Percentiles rank a stretch among this genome's conserved stretches.
These are phyloP conservation scores for Eupsittula cactorum DNA, from an alignment of 2,113 vertebrate genomes.

Conservation along the genomic window DNA sequence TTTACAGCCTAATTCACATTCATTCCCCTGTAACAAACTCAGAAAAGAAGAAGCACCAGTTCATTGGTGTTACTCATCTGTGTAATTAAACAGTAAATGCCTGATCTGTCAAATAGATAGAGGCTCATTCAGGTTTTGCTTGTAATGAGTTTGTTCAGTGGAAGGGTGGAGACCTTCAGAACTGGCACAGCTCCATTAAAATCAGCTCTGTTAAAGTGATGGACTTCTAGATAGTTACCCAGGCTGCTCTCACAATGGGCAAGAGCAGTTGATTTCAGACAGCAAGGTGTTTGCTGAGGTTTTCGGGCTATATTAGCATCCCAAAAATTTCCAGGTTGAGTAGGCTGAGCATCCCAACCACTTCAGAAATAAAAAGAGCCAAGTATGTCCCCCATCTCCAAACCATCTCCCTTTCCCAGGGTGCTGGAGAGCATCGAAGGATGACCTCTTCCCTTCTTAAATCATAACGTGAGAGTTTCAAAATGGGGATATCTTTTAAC, in stretches of 20 bases:
- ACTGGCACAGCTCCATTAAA: not conserved
- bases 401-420: not conserved
- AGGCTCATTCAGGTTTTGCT: slow-evolving; percentile 8
- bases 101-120: not conserved
- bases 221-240: not conserved
- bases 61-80: slow-evolving; percentile 53
- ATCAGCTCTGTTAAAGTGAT: not conserved
- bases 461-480: not conserved
- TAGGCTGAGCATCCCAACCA: not conserved
- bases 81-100: slow-evolving; percentile 50
- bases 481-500: not conserved
- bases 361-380: not conserved
- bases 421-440: not conserved
- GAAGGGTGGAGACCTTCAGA: not conserved
- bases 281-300: accelerated
- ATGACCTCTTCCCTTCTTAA: not conserved
- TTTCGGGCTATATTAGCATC: not conserved
- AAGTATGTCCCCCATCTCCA: not conserved
- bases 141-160: not conserved
- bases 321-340: not conserved
- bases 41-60: not conserved
- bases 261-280: not conserved
- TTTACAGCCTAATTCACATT: slow-evolving; percentile 38
- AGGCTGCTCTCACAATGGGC: not conserved
- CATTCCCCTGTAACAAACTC: slow-evolving; percentile 4